These are phyloP conservation scores for Gallinago media DNA, from an alignment of 2,113 vertebrate genomes.

Conservation along the genomic window DNA sequence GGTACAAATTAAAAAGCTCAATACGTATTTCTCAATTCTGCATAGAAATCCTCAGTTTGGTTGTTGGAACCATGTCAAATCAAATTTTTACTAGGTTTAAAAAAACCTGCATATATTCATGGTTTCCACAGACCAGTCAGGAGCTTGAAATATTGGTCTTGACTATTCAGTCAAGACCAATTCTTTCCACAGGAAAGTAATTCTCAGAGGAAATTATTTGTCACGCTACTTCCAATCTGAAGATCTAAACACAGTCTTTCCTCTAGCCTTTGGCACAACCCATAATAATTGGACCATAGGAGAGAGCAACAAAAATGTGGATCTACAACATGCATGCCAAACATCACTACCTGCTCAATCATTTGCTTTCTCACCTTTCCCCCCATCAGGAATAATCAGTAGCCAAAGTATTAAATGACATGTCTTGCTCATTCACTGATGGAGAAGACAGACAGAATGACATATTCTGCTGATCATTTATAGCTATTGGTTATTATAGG, in stretches of 20 bases:
- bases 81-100: conserved; percentile 48
- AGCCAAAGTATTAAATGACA: conserved; percentile 57
- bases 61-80: conserved; percentile 37
- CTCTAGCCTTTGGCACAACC: conserved; percentile 67
- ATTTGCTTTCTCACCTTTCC: conserved; percentile 34
- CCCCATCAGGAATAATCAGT: conserved; percentile 49
- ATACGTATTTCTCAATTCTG: background rate
- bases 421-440: background rate
- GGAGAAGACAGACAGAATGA: conserved; percentile 26
- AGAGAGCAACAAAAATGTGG: conserved; percentile 41
- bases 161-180: conserved; percentile 64
- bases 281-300: conserved; percentile 66
- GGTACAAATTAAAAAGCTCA: background rate
- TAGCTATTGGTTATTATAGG: conserved; percentile 24
- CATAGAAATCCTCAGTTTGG: background rate
- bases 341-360: conserved; percentile 27
- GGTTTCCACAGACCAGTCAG: conserved; percentile 48
- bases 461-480: conserved; percentile 35
- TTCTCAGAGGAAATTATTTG: conserved; percentile 73
- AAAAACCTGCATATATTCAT: conserved; percentile 67
- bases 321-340: conserved; percentile 52
- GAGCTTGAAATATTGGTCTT: conserved; percentile 67
- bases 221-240: conserved; percentile 62
- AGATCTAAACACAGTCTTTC: conserved; percentile 68
- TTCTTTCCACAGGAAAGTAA: conserved; percentile 66